Evolutionary conservation across 2,888 invertebrate species (phyloP), one percentile per base, ranked within the genome.

Genomic region (Metacarcinus magister): DNA sequence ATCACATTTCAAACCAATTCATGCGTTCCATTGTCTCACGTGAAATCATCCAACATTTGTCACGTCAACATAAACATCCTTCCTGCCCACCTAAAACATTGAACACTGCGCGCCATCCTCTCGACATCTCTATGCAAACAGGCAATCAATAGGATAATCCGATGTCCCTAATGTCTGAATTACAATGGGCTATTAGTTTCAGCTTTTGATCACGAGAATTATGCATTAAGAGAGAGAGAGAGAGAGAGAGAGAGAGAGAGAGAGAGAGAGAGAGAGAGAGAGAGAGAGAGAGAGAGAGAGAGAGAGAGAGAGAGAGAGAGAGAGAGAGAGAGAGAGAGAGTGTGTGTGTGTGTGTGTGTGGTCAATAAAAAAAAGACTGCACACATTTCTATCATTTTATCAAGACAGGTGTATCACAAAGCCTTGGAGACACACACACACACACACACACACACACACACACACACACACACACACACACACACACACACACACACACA

Each of bases 211-310:
- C 60, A 60, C 60, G 19, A 60, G 60, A 60, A 60, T 60, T 60
- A 60, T 60, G 13, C 60, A 60, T 60, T 4, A 10, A 1, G 19
- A 60, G 60, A 60, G 60, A 60, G 60, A 60, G 60, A 60, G 60
- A 60, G 60, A 60, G 60, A 60, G 60, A 60, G 60, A 60, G 60
- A 60, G 60, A 60, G 60, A 60, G 60, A 60, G 60, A 60, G 60
- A 60, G 60, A 60, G 60, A 60, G 60, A 60, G 60, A 60, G 60
- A 60, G 60, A 60, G 60, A 60, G 60, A 60, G 60, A 60, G 60
- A 60, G 60, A 60, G 60, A 60, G 60, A 60, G 60, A 60, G 60
- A 60, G 60, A 60, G 60, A 60, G 60, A 60, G 60, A 60, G 60
- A 60, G 60, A 60, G 60, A 60, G 54, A 54, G 54, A 54, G 54